Percentiles rank a stretch among this genome's conserved stretches.
These are phyloP conservation scores for Dicerorhinus sumatrensis DNA, from an alignment of 2,113 vertebrate species.

Conservation along the genomic window DNA sequence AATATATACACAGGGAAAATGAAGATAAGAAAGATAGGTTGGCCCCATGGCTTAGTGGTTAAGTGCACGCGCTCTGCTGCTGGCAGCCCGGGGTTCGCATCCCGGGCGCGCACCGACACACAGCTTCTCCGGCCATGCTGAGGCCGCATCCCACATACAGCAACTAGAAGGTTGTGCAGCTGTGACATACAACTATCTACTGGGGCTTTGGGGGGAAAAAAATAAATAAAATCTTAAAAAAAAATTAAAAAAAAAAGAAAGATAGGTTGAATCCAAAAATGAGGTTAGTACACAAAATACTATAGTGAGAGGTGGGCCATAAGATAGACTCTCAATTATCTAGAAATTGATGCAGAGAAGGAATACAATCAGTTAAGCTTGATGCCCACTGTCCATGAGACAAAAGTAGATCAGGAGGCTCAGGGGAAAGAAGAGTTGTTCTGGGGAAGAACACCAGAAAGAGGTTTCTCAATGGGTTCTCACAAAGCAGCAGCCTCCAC, in stretches of 20 bases:
- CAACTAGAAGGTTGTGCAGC: too few relatives aligned
- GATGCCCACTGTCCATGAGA: neutral
- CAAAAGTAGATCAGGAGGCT: neutral
- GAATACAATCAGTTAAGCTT: neutral
- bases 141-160: too few relatives aligned
- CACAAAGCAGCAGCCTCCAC: neutral
- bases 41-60: too few relatives aligned
- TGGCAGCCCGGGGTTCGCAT: too few relatives aligned
- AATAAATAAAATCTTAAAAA: too few relatives aligned
- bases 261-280: neutral
- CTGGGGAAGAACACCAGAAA: neutral
- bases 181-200: too few relatives aligned
- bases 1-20: neutral
- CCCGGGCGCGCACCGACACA: too few relatives aligned
- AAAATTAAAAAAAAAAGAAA: too few relatives aligned
- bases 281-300: neutral
- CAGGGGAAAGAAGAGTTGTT: neutral
- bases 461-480: neutral
- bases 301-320: neutral
- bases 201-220: too few relatives aligned
- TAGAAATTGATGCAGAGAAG: neutral
- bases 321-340: neutral
- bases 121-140: too few relatives aligned
- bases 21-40: neutral
- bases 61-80: too few relatives aligned